These are phyloP conservation scores for Myotis brandtii DNA, from an alignment of 2,113 vertebrate genomes.

Conservation along the genomic window DNA sequence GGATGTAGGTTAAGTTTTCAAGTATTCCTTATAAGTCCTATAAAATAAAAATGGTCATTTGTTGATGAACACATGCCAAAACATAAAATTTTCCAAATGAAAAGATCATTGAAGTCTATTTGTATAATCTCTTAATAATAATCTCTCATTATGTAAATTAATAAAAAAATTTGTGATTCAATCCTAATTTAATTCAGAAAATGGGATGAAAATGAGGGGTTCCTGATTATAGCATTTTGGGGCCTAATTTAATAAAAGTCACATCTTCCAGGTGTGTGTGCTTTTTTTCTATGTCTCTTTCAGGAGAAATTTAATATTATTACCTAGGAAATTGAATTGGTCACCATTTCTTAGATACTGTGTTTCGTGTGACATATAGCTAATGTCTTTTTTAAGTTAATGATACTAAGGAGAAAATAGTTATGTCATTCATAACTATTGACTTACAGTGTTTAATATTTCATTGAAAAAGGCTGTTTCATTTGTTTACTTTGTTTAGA, in stretches of 20 bases:
- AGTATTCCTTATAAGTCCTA: neutral
- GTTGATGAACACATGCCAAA: neutral
- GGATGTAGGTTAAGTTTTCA: neutral
- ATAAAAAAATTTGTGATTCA: neutral
- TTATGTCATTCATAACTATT: constrained; percentile 38
- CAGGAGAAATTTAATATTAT: constrained; percentile 31
- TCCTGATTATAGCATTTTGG: neutral
- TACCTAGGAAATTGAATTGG: constrained; percentile 4
- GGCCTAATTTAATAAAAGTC: constrained; percentile 48
- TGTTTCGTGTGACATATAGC: constrained; percentile 36
- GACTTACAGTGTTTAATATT: constrained; percentile 64
- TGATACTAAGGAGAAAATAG: constrained; percentile 32
- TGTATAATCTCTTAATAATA: neutral
- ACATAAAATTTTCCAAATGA: neutral
- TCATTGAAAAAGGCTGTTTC: constrained; percentile 90
- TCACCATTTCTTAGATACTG: neutral
- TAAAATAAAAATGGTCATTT: constrained; percentile 57
- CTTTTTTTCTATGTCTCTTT: constrained; percentile 39
- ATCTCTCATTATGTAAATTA: constrained; percentile 5
- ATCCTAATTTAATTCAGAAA: constrained; percentile 34
- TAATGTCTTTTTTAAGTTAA: constrained; percentile 18
- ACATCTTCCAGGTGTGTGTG: neutral
- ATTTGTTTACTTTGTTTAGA: constrained; percentile 97
- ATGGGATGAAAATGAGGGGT: neutral
- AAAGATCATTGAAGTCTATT: constrained; percentile 35